A percentile compares a stretch with the other conserved stretches of the same genome.
phyloP scores from a whole-genome alignment of 2,113 vertebrate species.

The Albula glossodonta region DNA sequence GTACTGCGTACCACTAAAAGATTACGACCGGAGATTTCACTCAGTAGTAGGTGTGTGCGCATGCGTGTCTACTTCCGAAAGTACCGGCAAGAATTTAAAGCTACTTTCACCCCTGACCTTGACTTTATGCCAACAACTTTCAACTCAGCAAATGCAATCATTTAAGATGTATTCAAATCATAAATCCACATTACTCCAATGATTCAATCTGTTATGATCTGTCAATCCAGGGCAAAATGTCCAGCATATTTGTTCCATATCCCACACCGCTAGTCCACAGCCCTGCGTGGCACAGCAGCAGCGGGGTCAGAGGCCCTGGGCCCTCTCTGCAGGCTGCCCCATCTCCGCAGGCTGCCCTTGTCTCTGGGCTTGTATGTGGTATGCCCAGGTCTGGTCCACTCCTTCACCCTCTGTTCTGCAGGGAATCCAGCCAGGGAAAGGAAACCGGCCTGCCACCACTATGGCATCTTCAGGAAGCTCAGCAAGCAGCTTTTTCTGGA shows the following conservation, averaged over 20 bases:
- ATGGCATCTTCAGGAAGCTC: conserved; percentile 84
- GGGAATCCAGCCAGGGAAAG: conserved; percentile 83
- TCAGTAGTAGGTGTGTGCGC: too few relatives aligned
- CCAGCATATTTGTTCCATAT: neutral
- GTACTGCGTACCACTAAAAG: too few relatives aligned
- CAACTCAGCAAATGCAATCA: too few relatives aligned
- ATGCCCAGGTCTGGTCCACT: conserved; percentile 85
- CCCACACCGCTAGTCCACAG: too few relatives aligned
- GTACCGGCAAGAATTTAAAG: too few relatives aligned
- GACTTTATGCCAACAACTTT: too few relatives aligned
- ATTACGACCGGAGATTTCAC: too few relatives aligned
- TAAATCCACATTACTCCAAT: too few relatives aligned
- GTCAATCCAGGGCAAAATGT: neutral
- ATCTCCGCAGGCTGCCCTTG: conserved; percentile 29
- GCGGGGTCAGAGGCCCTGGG: neutral
- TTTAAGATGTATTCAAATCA: too few relatives aligned
- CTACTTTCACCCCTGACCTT: too few relatives aligned
- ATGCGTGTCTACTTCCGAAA: too few relatives aligned
- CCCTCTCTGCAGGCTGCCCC: conserved; percentile 2
- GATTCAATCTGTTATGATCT: neutral
- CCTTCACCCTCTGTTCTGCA: conserved; percentile 78
- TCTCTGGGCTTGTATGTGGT: conserved; percentile 69
- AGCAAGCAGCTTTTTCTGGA: conserved; percentile 80
- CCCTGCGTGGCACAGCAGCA: neutral
- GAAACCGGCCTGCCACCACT: conserved; percentile 88